These are phyloP conservation scores for Thymelicus sylvestris DNA, from an alignment of 2,888 invertebrate genomes.

Conservation along the genomic window DNA sequence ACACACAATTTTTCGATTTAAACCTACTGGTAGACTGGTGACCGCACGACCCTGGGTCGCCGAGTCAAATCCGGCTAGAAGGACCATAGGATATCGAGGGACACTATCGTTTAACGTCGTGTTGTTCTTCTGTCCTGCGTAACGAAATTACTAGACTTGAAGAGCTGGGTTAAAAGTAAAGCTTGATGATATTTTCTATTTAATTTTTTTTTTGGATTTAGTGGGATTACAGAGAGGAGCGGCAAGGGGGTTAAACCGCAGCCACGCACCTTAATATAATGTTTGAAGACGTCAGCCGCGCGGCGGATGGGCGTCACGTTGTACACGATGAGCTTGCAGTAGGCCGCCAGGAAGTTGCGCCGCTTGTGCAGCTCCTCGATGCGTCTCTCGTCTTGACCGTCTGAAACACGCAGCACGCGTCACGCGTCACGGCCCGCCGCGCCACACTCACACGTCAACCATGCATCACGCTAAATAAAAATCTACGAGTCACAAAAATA, in stretches of 20 bases:
- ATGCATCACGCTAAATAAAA: slow-evolving; percentile 49
- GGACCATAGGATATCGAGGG: background rate
- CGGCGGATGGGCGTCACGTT: slow-evolving; percentile 97
- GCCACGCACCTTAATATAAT: slow-evolving; percentile 96
- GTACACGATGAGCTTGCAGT: slow-evolving; percentile 98
- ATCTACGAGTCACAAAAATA: slow-evolving; percentile 45
- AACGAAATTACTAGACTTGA: too few species aligned
- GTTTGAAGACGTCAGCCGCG: slow-evolving; percentile 97
- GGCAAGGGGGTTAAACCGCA: too few species aligned
- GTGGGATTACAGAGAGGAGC: too few species aligned
- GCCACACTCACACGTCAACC: slow-evolving; percentile 40
- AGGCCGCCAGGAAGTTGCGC: slow-evolving; percentile 97
- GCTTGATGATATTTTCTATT: too few species aligned
- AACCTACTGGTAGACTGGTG: too few species aligned
- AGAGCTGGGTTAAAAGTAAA: too few species aligned
- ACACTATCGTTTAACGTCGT: too few species aligned
- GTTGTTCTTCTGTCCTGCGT: too few species aligned
- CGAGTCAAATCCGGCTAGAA: background rate
- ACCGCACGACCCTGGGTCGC: too few species aligned
- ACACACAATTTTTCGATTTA: background rate
- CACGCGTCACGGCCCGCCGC: slow-evolving; percentile 33
- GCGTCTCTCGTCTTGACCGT: slow-evolving; percentile 97
- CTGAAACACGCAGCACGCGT: slow-evolving; percentile 66
- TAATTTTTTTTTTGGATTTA: too few species aligned
- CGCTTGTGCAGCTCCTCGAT: slow-evolving; percentile 99